Evolutionary conservation across 1,140 invertebrate species (phyloP), one percentile per base, ranked within the genome.

Genomic region (Leptinotarsa lineolata): DNA sequence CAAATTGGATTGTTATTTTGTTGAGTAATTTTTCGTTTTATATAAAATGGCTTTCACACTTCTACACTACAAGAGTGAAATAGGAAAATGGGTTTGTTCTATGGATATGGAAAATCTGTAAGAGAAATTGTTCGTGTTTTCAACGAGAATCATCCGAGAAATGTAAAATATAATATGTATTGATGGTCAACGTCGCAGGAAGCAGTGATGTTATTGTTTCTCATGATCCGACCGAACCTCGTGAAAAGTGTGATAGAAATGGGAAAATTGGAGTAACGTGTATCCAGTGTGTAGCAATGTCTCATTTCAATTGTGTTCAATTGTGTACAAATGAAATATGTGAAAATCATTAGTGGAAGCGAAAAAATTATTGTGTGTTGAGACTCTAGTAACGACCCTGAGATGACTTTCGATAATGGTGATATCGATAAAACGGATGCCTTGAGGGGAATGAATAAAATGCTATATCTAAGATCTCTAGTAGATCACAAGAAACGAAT

Each of bases 331-430:
- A 48, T 48, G 46, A 48, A 48, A 48, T 12, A 54, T 54, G 46
- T 63, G 20, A 22, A 63, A 63, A 63, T 63, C 20, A 63, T 63
- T 20, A 22, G 20, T 63, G 60, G 18, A 20, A 63, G 60, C 18
- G 60, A 63, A 18, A 22, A 63, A 20, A 63, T 20, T 18, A 63
- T 63, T 13, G 20, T 13, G 3, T 63, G 60, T 22, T 63, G 60
- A 20, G 60, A 20, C 15, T 13, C 20, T n/a, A 63, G 60, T 63
- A 20, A 63, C 18, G 60, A 63, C 60, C 20, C 1, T 20, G 20
- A 20, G 15, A 63, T 24, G 60, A 63, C 3, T n/a, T 22, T 22
- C 20, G 60, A 11, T 1, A 63, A 20, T 21, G 20, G 60, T 63
- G 60, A 63, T 3, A 63, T 63, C 13, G 15, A 3, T 15, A 18